A percentile compares a stretch with the other conserved stretches of the same genome.
phyloP scores from a whole-genome alignment of 2,888 invertebrate genomes.

The Caenorhabditis sp. region DNA sequence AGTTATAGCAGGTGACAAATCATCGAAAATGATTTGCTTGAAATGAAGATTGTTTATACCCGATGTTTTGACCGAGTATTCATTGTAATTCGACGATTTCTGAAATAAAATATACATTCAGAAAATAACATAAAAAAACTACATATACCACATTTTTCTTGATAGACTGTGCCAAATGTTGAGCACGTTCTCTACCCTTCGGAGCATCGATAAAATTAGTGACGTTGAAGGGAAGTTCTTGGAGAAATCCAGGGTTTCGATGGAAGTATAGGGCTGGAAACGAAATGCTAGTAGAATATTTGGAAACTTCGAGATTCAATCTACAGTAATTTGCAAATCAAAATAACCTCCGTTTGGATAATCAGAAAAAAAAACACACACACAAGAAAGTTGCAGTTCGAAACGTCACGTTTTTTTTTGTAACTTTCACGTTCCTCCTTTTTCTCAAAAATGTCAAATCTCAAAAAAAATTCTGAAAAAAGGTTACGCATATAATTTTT shows the following conservation, averaged over 20 bases:
- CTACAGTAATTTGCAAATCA: too few relatives aligned
- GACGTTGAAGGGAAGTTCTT: constrained; percentile 50
- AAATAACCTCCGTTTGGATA: too few relatives aligned
- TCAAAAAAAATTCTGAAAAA: too few relatives aligned
- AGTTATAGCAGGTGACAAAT: constrained; percentile 15
- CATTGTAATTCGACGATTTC: constrained; percentile 23
- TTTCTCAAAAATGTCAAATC: too few relatives aligned
- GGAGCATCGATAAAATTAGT: constrained; percentile 45
- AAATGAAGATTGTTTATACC: constrained; percentile 50
- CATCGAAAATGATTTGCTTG: constrained; percentile 42
- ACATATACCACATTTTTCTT: constrained; percentile 15
- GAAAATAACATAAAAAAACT: constrained; percentile 4
- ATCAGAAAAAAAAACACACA: too few relatives aligned
- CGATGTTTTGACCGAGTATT: constrained; percentile 36
- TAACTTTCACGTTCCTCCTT: too few relatives aligned
- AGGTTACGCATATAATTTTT: too few relatives aligned
- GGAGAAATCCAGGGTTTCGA: constrained; percentile 41
- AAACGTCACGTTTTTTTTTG: too few relatives aligned
- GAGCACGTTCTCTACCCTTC: constrained; percentile 31
- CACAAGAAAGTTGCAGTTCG: too few relatives aligned
- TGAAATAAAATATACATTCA: neutral
- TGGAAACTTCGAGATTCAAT: too few relatives aligned
- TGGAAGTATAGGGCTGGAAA: constrained; percentile 45
- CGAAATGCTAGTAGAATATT: too few relatives aligned
- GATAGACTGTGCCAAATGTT: constrained; percentile 37